Conservation (phyloP, 2,888 invertebrate species). For the Temnothorax rugatulus region DNA sequence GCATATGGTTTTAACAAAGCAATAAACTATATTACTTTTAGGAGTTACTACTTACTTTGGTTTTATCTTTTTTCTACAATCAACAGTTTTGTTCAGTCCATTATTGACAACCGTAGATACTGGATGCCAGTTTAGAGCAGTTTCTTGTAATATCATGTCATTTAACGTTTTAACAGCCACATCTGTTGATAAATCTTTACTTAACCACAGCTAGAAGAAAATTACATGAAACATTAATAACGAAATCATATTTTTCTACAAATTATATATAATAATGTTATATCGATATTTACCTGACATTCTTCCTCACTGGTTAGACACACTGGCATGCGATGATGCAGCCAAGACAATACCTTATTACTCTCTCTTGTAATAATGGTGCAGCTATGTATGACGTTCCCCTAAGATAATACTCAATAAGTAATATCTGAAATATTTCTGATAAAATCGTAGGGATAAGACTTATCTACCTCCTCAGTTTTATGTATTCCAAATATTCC, state of each 20-base stretch:
- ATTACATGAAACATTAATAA: constrained; percentile 25
- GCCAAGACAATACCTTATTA: constrained; percentile 89
- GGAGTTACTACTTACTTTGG: constrained; percentile 70
- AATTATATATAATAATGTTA: constrained; percentile 18
- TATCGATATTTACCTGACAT: constrained; percentile 87
- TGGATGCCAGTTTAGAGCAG: constrained; percentile 89
- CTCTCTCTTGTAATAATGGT: constrained; percentile 93
- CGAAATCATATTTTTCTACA: not conserved
- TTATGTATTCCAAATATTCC: constrained; percentile 92
- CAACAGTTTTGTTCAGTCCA: constrained; percentile 89
- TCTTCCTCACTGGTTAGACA: constrained; percentile 90
- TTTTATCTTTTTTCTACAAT: constrained; percentile 88
- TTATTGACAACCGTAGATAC: constrained; percentile 92
- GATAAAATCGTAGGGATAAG: not conserved
- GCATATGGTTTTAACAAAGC: not conserved
- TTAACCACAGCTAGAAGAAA: constrained; percentile 89
- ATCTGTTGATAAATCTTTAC: constrained; percentile 87
- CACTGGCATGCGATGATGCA: constrained; percentile 94
- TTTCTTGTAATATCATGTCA: constrained; percentile 63
- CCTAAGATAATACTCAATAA: constrained; percentile 71
- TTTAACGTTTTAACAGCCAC: constrained; percentile 88
- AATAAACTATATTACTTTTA: not conserved
- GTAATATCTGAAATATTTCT: constrained; percentile 4
- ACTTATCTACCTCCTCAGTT: constrained; percentile 83
- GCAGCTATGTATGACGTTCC: constrained; percentile 90